Conservation (phyloP, 2,888 invertebrate genomes). For the Lepidochrysops patricia region DNA sequence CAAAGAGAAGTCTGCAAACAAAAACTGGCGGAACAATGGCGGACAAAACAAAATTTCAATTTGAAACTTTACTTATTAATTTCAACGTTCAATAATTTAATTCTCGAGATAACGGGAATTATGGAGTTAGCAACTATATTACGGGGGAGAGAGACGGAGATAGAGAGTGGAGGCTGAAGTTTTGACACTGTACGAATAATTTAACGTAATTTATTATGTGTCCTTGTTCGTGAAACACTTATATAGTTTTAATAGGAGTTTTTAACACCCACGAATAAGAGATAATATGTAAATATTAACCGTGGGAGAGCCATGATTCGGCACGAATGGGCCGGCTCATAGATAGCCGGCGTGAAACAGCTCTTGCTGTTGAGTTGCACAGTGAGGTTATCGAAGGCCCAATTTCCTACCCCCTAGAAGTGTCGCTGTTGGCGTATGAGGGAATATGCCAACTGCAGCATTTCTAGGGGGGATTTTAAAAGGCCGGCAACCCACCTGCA, state of each 20-base stretch:
- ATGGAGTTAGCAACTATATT: not conserved
- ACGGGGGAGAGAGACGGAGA: no score
- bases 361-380: no score
- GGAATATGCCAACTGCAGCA: no score
- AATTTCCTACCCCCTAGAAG: no score
- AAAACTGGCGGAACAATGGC: not conserved
- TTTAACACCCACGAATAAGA: not conserved
- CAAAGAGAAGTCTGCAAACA: not conserved
- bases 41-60: not conserved
- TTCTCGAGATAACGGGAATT: not conserved
- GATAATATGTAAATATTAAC: no score
- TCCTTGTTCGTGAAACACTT: not conserved
- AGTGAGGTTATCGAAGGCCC: no score
- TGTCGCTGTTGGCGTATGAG: no score
- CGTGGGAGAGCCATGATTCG: no score
- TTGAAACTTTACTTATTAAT: constrained; percentile 6
- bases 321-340: no score
- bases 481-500: no score
- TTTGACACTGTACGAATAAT: not conserved
- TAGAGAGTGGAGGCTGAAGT: not conserved
- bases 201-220: not conserved
- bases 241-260: not conserved
- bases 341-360: no score
- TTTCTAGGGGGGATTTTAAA: no score
- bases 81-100: not conserved